Conservation (phyloP, 2,797 vertebrate species). For the Poecilia picta region DNA sequence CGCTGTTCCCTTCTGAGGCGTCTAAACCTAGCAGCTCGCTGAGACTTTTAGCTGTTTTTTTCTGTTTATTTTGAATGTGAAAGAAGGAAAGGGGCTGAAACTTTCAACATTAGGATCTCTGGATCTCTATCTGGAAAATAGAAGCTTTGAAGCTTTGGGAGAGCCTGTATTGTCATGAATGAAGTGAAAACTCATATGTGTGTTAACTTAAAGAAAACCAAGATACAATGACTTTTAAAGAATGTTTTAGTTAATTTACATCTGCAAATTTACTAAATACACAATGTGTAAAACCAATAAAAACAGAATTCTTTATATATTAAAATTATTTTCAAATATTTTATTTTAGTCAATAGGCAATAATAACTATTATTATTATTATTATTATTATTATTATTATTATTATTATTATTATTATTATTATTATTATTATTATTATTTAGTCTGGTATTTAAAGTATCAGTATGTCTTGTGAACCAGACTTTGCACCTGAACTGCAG, state of each 20-base stretch:
- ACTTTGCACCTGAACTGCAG: not conserved
- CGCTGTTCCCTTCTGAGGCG: slow-evolving; percentile 42
- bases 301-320: not conserved
- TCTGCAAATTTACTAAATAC: not conserved
- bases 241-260: not conserved
- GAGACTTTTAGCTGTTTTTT: not conserved
- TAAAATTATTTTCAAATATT: not conserved
- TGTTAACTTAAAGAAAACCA: not conserved
- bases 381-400: not conserved
- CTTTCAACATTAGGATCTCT: not conserved
- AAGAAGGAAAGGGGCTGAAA: not conserved
- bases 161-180: not conserved
- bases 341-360: not conserved
- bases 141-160: not conserved
- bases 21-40: slow-evolving; percentile 25
- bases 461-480: not conserved
- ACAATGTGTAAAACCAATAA: not conserved
- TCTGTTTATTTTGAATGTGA: not conserved
- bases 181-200: not conserved
- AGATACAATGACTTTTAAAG: not conserved
- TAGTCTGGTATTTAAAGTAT: not conserved
- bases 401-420: not conserved
- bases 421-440: not conserved
- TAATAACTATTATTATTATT: not conserved
- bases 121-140: not conserved